Conservation (phyloP, 2,797 vertebrate genomes). For the Urophycis tenuis region DNA sequence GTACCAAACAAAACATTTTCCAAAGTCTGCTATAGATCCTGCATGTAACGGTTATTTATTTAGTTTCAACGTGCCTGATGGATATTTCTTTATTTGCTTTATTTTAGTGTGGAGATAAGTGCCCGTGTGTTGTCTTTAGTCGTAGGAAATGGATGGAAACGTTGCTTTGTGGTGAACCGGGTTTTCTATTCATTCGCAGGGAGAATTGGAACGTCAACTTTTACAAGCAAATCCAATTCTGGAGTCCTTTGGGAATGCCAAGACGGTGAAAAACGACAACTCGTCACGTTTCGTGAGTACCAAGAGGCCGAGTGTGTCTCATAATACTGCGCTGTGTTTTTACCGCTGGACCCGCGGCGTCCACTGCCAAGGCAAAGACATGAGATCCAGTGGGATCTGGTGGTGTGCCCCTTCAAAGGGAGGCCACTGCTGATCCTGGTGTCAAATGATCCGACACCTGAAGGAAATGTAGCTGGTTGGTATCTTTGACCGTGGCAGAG, state of each 20-base stretch:
- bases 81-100: constrained; percentile 11
- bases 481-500: constrained; percentile 11
- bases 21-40: constrained; percentile 29
- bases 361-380: not conserved
- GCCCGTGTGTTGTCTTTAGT: not conserved
- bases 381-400: not conserved
- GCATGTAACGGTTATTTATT: constrained; percentile 36
- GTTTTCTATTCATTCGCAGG: constrained; percentile 61
- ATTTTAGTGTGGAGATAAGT: not conserved
- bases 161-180: constrained; percentile 18
- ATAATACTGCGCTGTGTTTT: constrained; percentile 1
- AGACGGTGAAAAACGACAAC: constrained; percentile 99
- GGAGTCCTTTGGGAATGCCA: constrained; percentile 96
- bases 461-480: constrained; percentile 24
- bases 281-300: constrained; percentile 94
- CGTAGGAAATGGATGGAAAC: constrained; percentile 9
- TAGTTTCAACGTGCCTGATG: not conserved
- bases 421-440: not conserved
- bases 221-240: constrained; percentile 98
- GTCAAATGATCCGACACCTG: constrained; percentile 2
- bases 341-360: not conserved
- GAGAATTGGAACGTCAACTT: constrained; percentile 94
- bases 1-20: constrained; percentile 18
- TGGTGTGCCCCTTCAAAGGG: not conserved
- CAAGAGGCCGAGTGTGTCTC: not conserved